Evolutionary conservation across 2,888 invertebrate species (phyloP), one percentile per base, ranked within the genome.

Genomic region (Drosophila paranaensis): DNA sequence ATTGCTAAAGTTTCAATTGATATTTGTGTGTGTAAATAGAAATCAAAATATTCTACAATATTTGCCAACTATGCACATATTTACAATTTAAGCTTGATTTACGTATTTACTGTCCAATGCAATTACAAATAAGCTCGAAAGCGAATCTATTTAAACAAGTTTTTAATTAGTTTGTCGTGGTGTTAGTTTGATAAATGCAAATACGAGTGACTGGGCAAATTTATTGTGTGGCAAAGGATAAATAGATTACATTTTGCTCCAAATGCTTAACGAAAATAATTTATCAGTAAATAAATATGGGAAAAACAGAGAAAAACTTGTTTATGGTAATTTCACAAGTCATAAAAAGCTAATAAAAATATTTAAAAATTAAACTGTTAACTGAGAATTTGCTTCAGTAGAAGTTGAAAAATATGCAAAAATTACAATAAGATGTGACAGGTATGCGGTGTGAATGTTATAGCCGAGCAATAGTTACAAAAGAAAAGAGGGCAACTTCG

Each of bases 121-220:
- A 67, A 33, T 50, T 30, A 33, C 37, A 68, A 67, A 43, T 50
- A 48, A 48, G 56, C n/a, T n/a, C 10, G 11, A 67, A 40, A 30
- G 35, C 61, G 64, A 67, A 40, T 67, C 27, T 54, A 58, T 37
- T 55, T 57, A 45, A 74, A 58, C 37, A 48, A 1, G 20, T 46
- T 40, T 78, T 78, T 68, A 68, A 74, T 64, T 74, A 58, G 53
- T 42, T 43, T 57, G 43, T 30, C 33, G 55, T 61, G 45, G 74
- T 69, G 69, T 61, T 58, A 60, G 63, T 45, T 16, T 74, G 54
- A 79, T 74, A 61, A 69, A 64, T 79, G 60, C 14, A 40, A 20
- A 13, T 30, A 13, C 6, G 35, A 67, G 67, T 46, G 0, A n/a
- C 11, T n/a, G 0, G 14, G n/a, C 5, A 33, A n/a, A 48, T 39